Base-by-base conservation (phyloP, 2,888 invertebrate genomes). In the Lottia gigantea region DNA sequence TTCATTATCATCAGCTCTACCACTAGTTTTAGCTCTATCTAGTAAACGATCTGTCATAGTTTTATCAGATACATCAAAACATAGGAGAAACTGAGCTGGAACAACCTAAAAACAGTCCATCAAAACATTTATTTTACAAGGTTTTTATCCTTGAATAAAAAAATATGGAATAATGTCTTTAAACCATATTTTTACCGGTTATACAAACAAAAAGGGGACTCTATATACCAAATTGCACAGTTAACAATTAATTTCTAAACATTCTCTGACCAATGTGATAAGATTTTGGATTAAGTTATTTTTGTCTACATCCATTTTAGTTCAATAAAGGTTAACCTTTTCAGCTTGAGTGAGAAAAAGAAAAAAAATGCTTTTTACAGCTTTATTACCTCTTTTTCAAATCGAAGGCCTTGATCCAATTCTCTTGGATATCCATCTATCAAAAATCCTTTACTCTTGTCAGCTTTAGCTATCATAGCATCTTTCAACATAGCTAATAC, bases 371-470 rank as follows among this genome's bases (percentile, higher is more conserved):
- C 31, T 31, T 4, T 31, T 31, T 31, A 31, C 31, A 31, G 11
- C 40, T 16, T 16, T 26, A 16, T 80, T 83, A 97, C 97, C 92
- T 95, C 95, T 71, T 91, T 92, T 89, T 98, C 95, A 88, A 98
- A 98, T 83, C 93, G 92, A 68, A 92, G 91, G 78, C 95, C 94
- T 90, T 98, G 98, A 66, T 93, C 92, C 86, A 96, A 90, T 84
- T 97, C 96, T 71, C 98, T 91, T 0, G 98, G 98, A 88, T 95
- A 98, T 0, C 98, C 98, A 83, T 98, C 98, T 68, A 99, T 92
- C 73, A 98, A 92, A 69, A 97, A 93, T 0, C 97, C 97, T 79
- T 93, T 94, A 64, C 92, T 92, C 11, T 92, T 92, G 25, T 92
- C 92, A 0, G 87, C 88, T 73, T 92, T 84, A 64, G 86, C 86